phyloP scores from a whole-genome alignment of 2,888 invertebrate species.

The Caenorhabditis macrosperma region DNA sequence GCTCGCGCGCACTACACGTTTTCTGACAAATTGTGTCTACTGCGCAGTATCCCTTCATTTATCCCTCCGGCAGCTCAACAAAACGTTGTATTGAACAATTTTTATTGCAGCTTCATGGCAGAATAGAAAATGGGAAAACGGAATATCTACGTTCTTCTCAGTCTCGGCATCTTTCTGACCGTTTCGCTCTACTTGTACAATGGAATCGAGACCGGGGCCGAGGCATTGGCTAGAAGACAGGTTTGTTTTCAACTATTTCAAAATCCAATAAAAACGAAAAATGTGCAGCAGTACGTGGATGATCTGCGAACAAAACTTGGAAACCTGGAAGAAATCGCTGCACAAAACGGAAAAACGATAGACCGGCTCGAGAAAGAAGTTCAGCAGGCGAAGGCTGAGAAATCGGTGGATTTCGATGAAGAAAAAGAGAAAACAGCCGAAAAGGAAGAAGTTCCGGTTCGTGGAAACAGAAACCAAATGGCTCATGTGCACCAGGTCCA shows the following conservation, averaged over 20 bases:
- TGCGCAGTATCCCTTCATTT: neutral
- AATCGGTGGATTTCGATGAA: slow-evolving; percentile 35
- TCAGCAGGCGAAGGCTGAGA: slow-evolving; percentile 28
- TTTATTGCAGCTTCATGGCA: slow-evolving; percentile 41
- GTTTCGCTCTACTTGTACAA: slow-evolving; percentile 51
- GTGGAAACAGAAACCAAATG: slow-evolving; percentile 44
- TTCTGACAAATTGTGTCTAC: neutral
- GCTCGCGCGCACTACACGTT: slow-evolving; percentile 11
- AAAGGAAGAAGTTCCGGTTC: slow-evolving; percentile 27
- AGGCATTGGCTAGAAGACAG: slow-evolving; percentile 35
- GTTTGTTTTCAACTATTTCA: slow-evolving; percentile 1
- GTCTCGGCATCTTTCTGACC: slow-evolving; percentile 45
- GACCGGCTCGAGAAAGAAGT: slow-evolving; percentile 44
- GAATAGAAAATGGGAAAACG: slow-evolving; percentile 40
- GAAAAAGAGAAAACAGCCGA: slow-evolving; percentile 38
- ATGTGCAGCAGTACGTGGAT: slow-evolving; percentile 38
- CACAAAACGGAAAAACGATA: slow-evolving; percentile 56
- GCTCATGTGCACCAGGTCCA: slow-evolving; percentile 52
- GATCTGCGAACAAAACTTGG: slow-evolving; percentile 44
- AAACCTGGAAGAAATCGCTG: slow-evolving; percentile 30
- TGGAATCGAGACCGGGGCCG: slow-evolving; percentile 49
- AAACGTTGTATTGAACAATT: no score
- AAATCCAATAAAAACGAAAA: neutral
- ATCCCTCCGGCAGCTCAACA: neutral
- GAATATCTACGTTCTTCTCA: slow-evolving; percentile 40